Conservation (phyloP, 2,113 vertebrate genomes). For the Eclectus roratus region DNA sequence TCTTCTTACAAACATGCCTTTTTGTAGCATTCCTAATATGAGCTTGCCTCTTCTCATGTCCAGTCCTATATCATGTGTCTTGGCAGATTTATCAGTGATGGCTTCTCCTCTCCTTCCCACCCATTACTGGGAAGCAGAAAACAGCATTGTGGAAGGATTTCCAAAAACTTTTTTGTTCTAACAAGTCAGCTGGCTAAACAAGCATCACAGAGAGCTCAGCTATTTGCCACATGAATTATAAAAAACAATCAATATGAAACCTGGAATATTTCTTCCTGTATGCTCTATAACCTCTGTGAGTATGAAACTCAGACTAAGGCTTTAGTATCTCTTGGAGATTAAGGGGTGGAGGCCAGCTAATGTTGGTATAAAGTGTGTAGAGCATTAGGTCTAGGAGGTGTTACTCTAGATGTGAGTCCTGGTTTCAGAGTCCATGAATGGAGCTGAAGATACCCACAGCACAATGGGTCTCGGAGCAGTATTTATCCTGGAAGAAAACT, state of each 20-base stretch:
- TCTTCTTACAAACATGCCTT: background rate
- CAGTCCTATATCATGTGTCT: background rate
- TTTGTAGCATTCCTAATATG: background rate
- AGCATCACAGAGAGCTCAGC: background rate
- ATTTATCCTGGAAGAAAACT: background rate
- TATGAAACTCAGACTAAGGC: background rate
- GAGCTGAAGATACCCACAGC: background rate
- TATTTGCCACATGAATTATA: background rate
- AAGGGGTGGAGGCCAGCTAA: background rate
- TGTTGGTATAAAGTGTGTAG: background rate
- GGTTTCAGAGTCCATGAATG: background rate
- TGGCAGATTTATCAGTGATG: background rate
- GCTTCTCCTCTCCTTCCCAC: background rate
- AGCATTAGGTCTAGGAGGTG: background rate
- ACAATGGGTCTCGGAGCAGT: rapidly evolving
- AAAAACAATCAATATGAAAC: background rate
- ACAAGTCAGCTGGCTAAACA: background rate
- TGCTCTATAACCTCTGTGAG: background rate
- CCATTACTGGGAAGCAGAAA: background rate
- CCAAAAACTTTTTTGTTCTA: background rate
- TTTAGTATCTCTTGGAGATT: background rate
- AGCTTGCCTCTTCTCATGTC: background rate
- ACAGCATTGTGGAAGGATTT: background rate
- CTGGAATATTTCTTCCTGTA: background rate
- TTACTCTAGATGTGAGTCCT: background rate